Conservation (phyloP, 2,797 vertebrate species). For the Poeciliopsis infans region DNA sequence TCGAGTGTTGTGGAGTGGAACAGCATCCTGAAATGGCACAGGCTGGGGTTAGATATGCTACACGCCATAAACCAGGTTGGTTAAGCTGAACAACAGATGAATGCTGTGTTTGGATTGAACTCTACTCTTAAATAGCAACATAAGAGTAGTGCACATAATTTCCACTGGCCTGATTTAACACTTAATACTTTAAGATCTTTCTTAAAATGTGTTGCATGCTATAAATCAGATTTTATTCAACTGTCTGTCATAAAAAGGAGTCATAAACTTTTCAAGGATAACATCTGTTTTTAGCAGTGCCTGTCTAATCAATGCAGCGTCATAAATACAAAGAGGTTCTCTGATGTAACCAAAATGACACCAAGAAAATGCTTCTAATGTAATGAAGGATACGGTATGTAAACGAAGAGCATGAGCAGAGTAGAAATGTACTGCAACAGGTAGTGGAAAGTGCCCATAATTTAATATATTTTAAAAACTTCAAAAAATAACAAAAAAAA, state of each 20-base stretch:
- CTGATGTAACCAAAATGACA: neutral
- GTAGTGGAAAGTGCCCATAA: neutral
- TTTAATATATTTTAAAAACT: too few species aligned
- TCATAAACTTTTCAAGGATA: neutral
- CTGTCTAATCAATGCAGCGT: neutral
- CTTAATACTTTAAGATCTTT: neutral
- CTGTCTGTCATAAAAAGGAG: neutral
- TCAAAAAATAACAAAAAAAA: too few species aligned
- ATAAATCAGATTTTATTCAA: neutral
- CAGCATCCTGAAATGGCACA: neutral
- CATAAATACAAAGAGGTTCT: neutral
- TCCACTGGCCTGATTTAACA: neutral
- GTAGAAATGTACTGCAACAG: neutral
- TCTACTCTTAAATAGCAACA: neutral
- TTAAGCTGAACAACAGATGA: neutral
- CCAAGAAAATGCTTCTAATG: neutral
- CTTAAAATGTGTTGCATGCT: neutral
- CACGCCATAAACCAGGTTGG: neutral
- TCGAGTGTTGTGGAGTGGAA: conserved; percentile 20
- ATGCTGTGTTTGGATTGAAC: neutral
- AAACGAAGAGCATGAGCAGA: neutral
- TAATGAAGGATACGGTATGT: neutral
- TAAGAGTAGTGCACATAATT: neutral
- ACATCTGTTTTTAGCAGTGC: neutral
- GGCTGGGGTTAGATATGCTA: neutral